Conservation (phyloP, 2,797 vertebrate genomes). For the Hippoglossus hippoglossus region DNA sequence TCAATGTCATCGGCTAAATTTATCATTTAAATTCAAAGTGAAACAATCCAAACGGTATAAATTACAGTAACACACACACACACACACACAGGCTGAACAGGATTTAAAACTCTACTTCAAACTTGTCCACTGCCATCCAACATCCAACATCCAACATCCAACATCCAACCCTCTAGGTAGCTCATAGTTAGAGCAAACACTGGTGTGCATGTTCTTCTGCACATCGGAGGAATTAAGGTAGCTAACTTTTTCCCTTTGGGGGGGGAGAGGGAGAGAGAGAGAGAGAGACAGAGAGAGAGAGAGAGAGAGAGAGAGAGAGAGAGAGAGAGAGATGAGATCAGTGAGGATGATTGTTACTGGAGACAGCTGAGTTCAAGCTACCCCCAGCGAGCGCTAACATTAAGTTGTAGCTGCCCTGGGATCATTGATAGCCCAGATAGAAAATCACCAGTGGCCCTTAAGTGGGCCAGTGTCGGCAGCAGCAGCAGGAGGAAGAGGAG, state of each 20-base stretch:
- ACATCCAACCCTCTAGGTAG: slow-evolving; percentile 19
- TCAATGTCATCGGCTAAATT: no score
- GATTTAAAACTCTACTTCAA: slow-evolving; percentile 6
- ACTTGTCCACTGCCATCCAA: background rate
- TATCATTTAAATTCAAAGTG: no score
- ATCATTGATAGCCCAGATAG: slow-evolving; percentile 60
- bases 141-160: slow-evolving; percentile 3
- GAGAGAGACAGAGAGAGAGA: slow-evolving; percentile 13
- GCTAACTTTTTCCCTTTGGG: slow-evolving; percentile 20
- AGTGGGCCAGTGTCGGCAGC: slow-evolving; percentile 52
- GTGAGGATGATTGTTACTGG: slow-evolving; percentile 35
- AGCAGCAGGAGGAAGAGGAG: background rate
- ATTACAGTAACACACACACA: background rate
- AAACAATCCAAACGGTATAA: background rate
- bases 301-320: background rate
- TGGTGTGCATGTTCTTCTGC: slow-evolving; percentile 33
- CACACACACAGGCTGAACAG: background rate
- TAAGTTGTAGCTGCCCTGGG: slow-evolving; percentile 55
- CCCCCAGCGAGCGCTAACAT: slow-evolving; percentile 35
- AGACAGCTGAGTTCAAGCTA: slow-evolving; percentile 31
- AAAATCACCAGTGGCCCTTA: slow-evolving; percentile 52
- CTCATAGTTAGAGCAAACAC: slow-evolving; percentile 14
- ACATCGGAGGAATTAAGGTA: slow-evolving; percentile 27
- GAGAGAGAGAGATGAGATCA: slow-evolving; percentile 16
- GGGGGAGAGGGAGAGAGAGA: background rate